Evolutionary conservation across 1,140 invertebrate species (phyloP).

Genomic region (Vanessa atalanta): DNA sequence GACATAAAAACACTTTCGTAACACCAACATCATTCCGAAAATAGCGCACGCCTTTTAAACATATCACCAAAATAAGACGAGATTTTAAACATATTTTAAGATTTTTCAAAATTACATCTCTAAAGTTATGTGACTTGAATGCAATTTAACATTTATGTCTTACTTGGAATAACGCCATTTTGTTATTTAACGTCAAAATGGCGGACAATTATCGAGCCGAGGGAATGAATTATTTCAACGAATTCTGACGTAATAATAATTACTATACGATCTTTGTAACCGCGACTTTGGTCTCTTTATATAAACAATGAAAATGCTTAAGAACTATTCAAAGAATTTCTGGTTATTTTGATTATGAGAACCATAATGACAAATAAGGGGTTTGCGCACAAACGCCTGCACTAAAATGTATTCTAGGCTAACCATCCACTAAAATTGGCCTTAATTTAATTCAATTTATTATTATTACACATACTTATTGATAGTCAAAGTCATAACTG

Average conservation of each 20-base stretch:
- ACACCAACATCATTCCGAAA: no score
- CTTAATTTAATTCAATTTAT: no score
- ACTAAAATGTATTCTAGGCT: no score
- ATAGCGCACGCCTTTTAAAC: neutral
- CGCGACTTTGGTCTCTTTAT: neutral
- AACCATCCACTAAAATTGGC: no score
- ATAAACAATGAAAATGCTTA: neutral
- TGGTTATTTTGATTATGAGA: no score
- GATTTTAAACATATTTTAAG: neutral
- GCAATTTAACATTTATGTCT: slow-evolving; percentile 13
- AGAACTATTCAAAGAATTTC: no score
- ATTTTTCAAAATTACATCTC: slow-evolving; percentile 5
- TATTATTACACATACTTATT: no score
- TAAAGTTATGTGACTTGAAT: slow-evolving; percentile 11
- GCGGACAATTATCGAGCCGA: slow-evolving; percentile 7
- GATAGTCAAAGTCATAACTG: no score
- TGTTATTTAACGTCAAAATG: slow-evolving; percentile 8
- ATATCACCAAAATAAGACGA: neutral
- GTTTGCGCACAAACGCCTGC: no score
- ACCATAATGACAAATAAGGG: no score
- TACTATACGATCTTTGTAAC: neutral
- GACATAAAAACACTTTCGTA: no score
- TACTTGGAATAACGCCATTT: slow-evolving; percentile 9
- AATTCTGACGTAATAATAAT: neutral
- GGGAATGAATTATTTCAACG: slow-evolving; percentile 13